Base-by-base conservation (phyloP, 2,888 invertebrate genomes). In the Chymomyza amoena region DNA sequence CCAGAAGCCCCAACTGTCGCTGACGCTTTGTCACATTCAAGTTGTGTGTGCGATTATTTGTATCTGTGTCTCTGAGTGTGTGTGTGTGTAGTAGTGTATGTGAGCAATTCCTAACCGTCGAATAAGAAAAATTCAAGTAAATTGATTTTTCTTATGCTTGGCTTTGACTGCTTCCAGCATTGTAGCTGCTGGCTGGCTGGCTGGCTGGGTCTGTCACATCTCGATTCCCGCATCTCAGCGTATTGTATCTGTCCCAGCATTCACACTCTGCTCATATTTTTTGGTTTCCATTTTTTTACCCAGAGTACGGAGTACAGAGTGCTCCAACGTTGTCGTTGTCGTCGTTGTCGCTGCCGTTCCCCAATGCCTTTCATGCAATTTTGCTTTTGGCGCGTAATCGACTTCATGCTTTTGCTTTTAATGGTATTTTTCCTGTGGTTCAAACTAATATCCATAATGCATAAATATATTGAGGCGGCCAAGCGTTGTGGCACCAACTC, bases 351-450 rank as follows among this genome's bases (percentile, higher is more conserved):
- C 54, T 32, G 32, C 18, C 18, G 61, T 32, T 16, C 15, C 50
- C 45, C 39, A 62, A 50, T 45, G 65, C 76, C 73, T 57, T 80
- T 78, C 78, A 72, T 77, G 78, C 76, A 76, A 79, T 75, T 50
- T 84, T 84, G 88, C 88, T 84, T 86, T 84, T 84, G 84, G 88
- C 84, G 84, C 84, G 84, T 88, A 84, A 84, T 88, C 84, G 88
- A 84, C 88, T 88, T 84, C 86, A 84, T 84, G 88, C 84, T 84
- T 83, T 84, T 84, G 88, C 89, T 87, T 88, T 25, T 86, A 88
- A 87, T 87, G 86, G 87, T 87, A 88, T 87, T 88, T 88, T 88
- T 87, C 85, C 86, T 85, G 86, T 81, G 86, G 86, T 87, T 87
- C 86, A 83, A 87, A 87, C 88, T 87, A 86, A 86, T 86, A 86